A percentile compares a stretch with the other conserved stretches of the same genome.
phyloP scores from a whole-genome alignment of 1,140 invertebrate species.

The Saccostrea echinata region DNA sequence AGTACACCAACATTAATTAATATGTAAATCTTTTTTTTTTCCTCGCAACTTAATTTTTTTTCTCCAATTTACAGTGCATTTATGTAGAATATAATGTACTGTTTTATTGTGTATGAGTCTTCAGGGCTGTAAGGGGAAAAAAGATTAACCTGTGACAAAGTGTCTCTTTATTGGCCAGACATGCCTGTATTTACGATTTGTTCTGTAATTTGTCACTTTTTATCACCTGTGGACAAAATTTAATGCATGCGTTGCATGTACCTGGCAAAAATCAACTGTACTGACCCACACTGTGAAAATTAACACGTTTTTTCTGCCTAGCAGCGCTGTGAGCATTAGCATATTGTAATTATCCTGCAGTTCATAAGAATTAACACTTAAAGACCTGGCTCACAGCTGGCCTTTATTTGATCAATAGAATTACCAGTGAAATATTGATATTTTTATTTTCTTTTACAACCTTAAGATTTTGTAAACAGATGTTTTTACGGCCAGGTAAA shows the following conservation, averaged over 20 bases:
- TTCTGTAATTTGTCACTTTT: constrained; percentile 7
- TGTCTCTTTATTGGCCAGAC: background rate
- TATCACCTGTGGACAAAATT: constrained; percentile 36
- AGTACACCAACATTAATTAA: too few species aligned
- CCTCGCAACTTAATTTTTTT: too few species aligned
- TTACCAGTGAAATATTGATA: background rate
- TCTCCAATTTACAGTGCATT: too few species aligned
- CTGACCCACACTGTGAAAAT: background rate
- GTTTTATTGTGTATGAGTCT: background rate
- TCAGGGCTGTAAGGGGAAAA: background rate
- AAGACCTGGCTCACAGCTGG: background rate
- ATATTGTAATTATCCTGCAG: background rate
- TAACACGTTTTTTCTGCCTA: background rate
- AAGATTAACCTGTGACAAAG: background rate
- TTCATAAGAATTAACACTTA: constrained; percentile 2
- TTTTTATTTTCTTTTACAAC: background rate
- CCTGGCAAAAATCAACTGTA: background rate
- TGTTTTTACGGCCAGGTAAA: background rate
- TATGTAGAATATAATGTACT: too few species aligned
- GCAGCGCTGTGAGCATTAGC: background rate
- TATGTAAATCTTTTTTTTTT: too few species aligned
- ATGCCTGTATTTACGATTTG: background rate
- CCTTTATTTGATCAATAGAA: background rate
- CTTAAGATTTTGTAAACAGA: background rate
- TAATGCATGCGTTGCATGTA: background rate